These are phyloP conservation scores for Chaetura pelagica DNA, from an alignment of 2,113 vertebrate genomes.

Conservation along the genomic window DNA sequence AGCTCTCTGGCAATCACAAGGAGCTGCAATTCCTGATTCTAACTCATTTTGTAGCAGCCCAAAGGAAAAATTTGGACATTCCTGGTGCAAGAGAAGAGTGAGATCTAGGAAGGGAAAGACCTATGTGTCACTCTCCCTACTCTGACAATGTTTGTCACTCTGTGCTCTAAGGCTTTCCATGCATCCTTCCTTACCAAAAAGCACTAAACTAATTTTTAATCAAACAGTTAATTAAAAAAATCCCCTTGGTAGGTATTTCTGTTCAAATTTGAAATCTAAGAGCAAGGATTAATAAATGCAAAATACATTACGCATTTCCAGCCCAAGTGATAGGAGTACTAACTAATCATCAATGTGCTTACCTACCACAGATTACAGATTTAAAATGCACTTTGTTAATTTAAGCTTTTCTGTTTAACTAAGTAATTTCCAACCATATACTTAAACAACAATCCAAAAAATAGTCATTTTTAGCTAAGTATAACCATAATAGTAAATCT, in stretches of 20 bases:
- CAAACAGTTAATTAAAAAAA: background rate
- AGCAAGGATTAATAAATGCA: background rate
- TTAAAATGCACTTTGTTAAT: background rate
- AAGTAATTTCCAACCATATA: background rate
- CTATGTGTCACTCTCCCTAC: accelerated
- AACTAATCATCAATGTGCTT: background rate
- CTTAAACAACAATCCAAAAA: background rate
- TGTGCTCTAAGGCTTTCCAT: background rate
- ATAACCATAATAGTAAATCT: background rate
- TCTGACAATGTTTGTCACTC: background rate
- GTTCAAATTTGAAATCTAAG: background rate
- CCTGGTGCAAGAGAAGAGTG: background rate
- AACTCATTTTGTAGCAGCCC: background rate
- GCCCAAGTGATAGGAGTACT: background rate
- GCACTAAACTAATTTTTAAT: background rate
- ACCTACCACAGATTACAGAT: background rate
- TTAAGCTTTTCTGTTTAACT: background rate
- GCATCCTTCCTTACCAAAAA: background rate
- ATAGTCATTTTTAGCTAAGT: background rate
- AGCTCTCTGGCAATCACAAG: background rate
- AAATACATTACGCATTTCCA: background rate
- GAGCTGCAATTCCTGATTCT: background rate
- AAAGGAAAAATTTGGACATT: background rate
- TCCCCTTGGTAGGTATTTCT: background rate
- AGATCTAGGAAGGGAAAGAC: background rate